Base-by-base conservation (phyloP, 1,140 invertebrate genomes). In the Myzus persicae region DNA sequence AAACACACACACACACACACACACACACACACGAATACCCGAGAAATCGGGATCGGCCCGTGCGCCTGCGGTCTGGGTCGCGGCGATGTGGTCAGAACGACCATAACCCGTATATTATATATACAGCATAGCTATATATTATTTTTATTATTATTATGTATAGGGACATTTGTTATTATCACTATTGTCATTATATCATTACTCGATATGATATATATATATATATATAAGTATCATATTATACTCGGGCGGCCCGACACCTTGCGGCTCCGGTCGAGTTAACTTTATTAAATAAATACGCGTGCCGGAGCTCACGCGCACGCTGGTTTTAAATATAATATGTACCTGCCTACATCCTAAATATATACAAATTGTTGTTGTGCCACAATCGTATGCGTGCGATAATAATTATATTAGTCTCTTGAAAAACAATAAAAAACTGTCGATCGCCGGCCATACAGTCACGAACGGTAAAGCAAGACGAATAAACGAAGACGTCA, bases 1-100 rank as follows among this genome's bases (percentile, higher is more conserved):
- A n/a, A n/a, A n/a, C n/a, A n/a, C n/a, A n/a, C n/a, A n/a, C 38
- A 76, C 59, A 76, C 38, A 76, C 59, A 76, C 31, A 8, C 51
- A 0, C 54, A 11, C 26, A 51, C 51, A 9, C 48, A 44, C 89
- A 54, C 89, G 51, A 90, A 46, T 40, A 51, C 54, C 42, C 54
- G 90, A 82, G 90, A 91, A 91, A 81, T 91, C 90, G 90, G 90
- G 67, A n/a, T 91, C 42, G 90, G 90, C 67, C 59, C n/a, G 89
- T 67, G 89, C 54, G 89, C 51, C 89, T 90, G 89, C 89, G 90
- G 90, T 91, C 90, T 91, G 81, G 26, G n/a, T 82, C 54, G 46
- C 7, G 20, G 11, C 84, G n/a, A 91, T 76, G 89, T 67, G 67
- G 87, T 89, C 87, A 89, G 87, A 88, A 51, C 87, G 38, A 26